phyloP scores from a whole-genome alignment of 2,888 invertebrate species.

The Belgica antarctica region DNA sequence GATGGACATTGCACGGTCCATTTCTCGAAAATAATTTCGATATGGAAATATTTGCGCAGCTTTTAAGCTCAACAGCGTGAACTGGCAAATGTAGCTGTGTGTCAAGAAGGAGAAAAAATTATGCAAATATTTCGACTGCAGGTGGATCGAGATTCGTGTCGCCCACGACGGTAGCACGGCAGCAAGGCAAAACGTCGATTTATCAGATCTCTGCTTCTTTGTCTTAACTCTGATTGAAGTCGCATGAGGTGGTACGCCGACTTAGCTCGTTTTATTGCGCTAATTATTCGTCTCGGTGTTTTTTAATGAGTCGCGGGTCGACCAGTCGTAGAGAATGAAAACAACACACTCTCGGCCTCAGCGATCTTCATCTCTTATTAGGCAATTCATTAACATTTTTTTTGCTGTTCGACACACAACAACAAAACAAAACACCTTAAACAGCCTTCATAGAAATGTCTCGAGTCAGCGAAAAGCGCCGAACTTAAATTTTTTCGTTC shows the following conservation, averaged over 20 bases:
- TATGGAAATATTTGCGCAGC: conserved; percentile 12
- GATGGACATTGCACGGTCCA: conserved; percentile 23
- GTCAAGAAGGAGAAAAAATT: too few species aligned
- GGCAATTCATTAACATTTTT: conserved; percentile 24
- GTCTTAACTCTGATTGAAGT: not conserved
- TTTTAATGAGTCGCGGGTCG: not conserved
- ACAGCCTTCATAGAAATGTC: conserved; percentile 20
- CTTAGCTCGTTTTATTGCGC: not conserved
- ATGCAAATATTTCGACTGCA: conserved; percentile 22
- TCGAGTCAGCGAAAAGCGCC: not conserved
- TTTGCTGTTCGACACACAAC: not conserved
- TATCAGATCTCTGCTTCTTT: not conserved
- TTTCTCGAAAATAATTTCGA: conserved; percentile 5
- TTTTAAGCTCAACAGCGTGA: not conserved
- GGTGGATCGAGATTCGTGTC: conserved; percentile 15
- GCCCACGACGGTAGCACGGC: not conserved
- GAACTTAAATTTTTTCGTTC: conserved; percentile 2
- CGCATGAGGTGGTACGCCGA: not conserved
- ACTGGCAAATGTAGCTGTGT: too few species aligned
- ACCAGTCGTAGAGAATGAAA: not conserved
- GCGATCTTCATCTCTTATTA: conserved; percentile 17
- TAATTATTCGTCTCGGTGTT: not conserved
- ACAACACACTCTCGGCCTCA: conserved; percentile 19
- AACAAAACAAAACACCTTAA: not conserved
- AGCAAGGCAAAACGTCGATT: not conserved